Percentiles rank a stretch among this genome's conserved stretches.
phyloP scores from a whole-genome alignment of 2,797 vertebrate species.

The Sebastes variabilis region DNA sequence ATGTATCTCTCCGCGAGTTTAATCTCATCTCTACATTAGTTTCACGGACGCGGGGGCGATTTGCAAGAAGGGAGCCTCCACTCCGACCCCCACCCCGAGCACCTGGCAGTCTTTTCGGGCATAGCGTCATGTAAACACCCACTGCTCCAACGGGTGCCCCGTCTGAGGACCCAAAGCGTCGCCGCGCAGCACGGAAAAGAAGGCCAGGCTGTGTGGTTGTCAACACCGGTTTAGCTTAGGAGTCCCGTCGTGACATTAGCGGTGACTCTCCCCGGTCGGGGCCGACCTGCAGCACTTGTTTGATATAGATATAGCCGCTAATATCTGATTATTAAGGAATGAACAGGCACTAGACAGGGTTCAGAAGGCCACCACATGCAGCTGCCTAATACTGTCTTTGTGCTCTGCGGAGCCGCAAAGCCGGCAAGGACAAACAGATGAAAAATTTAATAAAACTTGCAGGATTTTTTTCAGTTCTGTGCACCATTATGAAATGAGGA shows the following conservation, averaged over 20 bases:
- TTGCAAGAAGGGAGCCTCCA: conserved; percentile 61
- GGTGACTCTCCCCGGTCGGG: conserved; percentile 78
- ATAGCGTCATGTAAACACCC: conserved; percentile 84
- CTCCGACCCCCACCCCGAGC: conserved; percentile 39
- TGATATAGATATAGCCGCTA: conserved; percentile 70
- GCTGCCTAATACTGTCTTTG: conserved; percentile 84
- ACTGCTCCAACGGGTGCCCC: conserved; percentile 62
- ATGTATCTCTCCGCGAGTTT: conserved; percentile 80
- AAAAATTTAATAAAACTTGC: conserved; percentile 34
- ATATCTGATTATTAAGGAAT: conserved; percentile 49
- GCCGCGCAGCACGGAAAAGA: conserved; percentile 62
- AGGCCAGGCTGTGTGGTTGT: conserved; percentile 88
- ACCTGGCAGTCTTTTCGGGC: conserved; percentile 76
- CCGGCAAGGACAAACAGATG: not conserved
- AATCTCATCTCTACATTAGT: conserved; percentile 88
- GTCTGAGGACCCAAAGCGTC: conserved; percentile 78
- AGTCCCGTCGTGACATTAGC: conserved; percentile 74
- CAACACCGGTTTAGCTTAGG: conserved; percentile 87
- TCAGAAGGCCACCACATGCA: conserved; percentile 79
- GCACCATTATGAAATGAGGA: not conserved
- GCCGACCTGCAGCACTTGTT: conserved; percentile 67
- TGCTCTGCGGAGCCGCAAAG: conserved; percentile 59
- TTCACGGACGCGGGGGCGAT: conserved; percentile 77
- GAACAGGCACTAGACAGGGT: conserved; percentile 41
- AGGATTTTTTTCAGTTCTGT: not conserved